phyloP scores from a whole-genome alignment of 2,888 invertebrate species.

The Stictocephala bisonia region DNA sequence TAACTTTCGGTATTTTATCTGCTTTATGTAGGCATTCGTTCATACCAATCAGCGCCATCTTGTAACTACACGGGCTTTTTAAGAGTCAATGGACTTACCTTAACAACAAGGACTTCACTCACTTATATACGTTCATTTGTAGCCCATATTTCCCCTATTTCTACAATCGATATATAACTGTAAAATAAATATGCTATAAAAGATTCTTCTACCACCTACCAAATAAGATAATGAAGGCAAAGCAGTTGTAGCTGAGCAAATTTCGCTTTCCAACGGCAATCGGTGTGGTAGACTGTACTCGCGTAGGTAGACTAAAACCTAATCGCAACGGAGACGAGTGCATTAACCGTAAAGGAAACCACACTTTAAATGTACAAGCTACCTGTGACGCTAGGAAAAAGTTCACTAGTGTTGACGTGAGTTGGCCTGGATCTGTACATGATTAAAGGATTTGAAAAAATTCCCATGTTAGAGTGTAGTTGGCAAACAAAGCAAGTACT shows the following conservation, averaged over 20 bases:
- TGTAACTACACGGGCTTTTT: too few relatives aligned
- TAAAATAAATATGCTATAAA: too few relatives aligned
- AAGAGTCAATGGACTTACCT: too few relatives aligned
- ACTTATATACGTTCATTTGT: too few relatives aligned
- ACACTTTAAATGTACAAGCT: conserved; percentile 25
- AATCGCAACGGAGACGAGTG: conserved; percentile 12
- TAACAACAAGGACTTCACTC: too few relatives aligned
- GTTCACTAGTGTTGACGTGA: conserved; percentile 16
- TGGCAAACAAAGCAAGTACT: not conserved
- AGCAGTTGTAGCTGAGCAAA: not conserved
- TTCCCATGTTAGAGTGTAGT: not conserved
- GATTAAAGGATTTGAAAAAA: conserved; percentile 28
- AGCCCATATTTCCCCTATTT: too few relatives aligned
- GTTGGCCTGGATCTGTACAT: conserved; percentile 31
- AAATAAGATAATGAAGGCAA: not conserved
- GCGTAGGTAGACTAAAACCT: conserved; percentile 15
- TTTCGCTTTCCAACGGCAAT: conserved; percentile 4
- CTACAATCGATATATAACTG: too few relatives aligned
- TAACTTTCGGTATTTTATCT: too few relatives aligned
- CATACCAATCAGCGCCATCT: too few relatives aligned
- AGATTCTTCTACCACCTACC: too few relatives aligned
- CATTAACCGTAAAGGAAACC: conserved; percentile 3
- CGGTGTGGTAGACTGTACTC: conserved; percentile 26
- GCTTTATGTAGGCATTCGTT: too few relatives aligned
- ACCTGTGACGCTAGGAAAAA: conserved; percentile 28